These are phyloP conservation scores for Dione vanillae DNA, from an alignment of 2,888 invertebrate genomes.

Conservation along the genomic window DNA sequence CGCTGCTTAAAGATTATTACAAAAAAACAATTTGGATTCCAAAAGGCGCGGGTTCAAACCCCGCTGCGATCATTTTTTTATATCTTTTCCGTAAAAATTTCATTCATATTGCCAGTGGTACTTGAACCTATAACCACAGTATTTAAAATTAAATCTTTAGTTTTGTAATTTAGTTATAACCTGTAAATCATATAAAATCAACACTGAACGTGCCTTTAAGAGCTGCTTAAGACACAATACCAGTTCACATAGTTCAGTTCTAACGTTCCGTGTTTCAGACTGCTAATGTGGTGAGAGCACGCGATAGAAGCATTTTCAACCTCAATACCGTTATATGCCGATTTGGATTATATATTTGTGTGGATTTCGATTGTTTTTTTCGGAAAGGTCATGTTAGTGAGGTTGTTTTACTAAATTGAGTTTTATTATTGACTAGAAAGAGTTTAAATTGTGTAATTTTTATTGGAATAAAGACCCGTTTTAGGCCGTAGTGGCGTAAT, in stretches of 20 bases:
- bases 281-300: slow-evolving; percentile 48
- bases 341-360: slow-evolving; percentile 53
- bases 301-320: slow-evolving; percentile 53
- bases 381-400: slow-evolving; percentile 34
- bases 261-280: neutral
- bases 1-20: too few species aligned
- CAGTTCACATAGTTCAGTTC: slow-evolving; percentile 11
- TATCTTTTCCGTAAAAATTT: too few species aligned
- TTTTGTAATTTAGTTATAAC: neutral
- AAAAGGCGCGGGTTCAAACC: too few species aligned
- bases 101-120: too few species aligned
- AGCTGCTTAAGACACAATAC: slow-evolving; percentile 30
- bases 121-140: too few species aligned
- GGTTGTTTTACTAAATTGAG: neutral
- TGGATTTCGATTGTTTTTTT: slow-evolving; percentile 47
- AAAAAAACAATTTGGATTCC: too few species aligned
- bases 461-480: too few species aligned
- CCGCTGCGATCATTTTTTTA: too few species aligned
- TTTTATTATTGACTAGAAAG: neutral
- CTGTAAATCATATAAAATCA: slow-evolving; percentile 12
- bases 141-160: too few species aligned
- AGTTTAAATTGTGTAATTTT: too few species aligned
- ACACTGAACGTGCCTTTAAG: slow-evolving; percentile 17
- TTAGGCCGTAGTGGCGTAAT: too few species aligned
- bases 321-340: slow-evolving; percentile 48